Conservation (phyloP, 2,113 vertebrate species). For the Grus americana region DNA sequence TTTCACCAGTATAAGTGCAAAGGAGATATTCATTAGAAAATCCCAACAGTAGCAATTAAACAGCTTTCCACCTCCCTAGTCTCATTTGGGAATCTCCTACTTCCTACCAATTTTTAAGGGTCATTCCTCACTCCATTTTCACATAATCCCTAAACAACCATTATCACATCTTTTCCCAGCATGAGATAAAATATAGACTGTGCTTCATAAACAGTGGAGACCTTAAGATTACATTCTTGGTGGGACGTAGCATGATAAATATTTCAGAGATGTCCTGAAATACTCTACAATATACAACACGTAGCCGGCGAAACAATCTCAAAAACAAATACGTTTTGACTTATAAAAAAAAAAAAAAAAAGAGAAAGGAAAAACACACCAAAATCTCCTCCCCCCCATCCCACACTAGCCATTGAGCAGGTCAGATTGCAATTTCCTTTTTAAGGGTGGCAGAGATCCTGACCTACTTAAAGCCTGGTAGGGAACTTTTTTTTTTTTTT, state of each 20-base stretch:
- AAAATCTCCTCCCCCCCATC: neutral
- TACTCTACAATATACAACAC: neutral
- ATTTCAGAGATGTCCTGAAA: constrained; percentile 15
- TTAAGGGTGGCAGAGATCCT: neutral
- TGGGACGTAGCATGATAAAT: constrained; percentile 22
- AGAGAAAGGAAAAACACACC: neutral
- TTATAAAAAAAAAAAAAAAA: neutral
- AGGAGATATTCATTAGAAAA: neutral
- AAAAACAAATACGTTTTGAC: neutral
- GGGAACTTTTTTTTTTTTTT: neutral
- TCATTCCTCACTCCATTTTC: constrained; percentile 65
- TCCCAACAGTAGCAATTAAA: neutral
- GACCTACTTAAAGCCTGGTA: neutral
- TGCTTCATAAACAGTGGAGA: constrained; percentile 57
- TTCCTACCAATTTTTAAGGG: constrained; percentile 54
- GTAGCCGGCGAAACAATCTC: neutral
- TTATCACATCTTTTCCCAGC: constrained; percentile 65
- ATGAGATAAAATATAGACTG: constrained; percentile 59
- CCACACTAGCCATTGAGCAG: neutral
- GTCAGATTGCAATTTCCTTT: neutral
- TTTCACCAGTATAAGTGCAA: neutral
- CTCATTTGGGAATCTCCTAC: constrained; percentile 36
- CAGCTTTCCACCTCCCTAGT: neutral
- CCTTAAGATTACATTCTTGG: constrained; percentile 58
- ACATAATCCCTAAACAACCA: constrained; percentile 59